Evolutionary conservation across 2,113 vertebrate genomes (phyloP).

Genomic region (Rhinopomastus cyanomelas): DNA sequence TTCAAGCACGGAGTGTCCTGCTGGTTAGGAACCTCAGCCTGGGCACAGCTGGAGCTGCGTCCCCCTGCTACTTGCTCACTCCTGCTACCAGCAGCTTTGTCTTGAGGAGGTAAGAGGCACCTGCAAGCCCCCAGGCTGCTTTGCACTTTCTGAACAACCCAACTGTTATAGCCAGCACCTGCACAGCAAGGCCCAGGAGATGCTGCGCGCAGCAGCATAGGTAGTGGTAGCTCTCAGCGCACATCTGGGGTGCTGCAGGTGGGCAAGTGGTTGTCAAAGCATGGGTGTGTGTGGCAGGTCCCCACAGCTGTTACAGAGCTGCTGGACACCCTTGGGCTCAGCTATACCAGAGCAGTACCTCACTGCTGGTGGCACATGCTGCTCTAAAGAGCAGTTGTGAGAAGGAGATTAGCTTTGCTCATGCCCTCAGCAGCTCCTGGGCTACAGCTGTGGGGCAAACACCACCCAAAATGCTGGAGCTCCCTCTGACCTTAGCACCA

Average conservation of each 20-base stretch:
- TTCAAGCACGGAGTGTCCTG: background rate
- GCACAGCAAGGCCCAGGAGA: background rate
- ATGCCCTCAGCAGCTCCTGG: accelerated
- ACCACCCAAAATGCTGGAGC: background rate
- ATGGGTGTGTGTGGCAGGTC: accelerated
- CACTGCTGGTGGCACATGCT: background rate
- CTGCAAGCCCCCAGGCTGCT: background rate
- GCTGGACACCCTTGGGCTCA: background rate
- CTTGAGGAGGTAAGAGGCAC: background rate
- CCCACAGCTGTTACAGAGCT: background rate
- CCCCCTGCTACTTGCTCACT: background rate
- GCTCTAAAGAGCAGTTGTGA: background rate
- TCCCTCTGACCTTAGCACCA: background rate
- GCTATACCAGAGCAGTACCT: background rate
- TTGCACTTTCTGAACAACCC: background rate
- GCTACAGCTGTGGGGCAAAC: background rate
- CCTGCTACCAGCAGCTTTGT: background rate
- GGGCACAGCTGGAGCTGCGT: background rate
- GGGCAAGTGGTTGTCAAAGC: background rate
- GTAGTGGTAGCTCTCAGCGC: background rate
- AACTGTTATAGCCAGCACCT: background rate
- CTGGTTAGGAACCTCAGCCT: background rate
- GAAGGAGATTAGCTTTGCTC: accelerated
- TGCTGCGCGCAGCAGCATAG: background rate
- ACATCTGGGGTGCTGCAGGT: background rate